These are phyloP conservation scores for Atlantisia rogersi DNA, from an alignment of 2,113 vertebrate species.

Conservation along the genomic window DNA sequence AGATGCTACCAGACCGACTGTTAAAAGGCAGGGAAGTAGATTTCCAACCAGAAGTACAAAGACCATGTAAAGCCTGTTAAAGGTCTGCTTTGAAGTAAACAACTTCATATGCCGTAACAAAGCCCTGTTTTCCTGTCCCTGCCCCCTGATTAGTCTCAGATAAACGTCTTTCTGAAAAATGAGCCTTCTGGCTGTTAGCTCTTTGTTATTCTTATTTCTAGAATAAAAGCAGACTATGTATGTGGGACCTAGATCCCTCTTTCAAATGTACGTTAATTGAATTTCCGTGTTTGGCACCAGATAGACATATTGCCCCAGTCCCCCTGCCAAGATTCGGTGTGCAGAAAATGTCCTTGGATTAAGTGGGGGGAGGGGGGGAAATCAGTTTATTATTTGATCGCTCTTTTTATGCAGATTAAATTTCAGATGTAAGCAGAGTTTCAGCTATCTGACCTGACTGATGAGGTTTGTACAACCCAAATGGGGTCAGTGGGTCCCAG, in stretches of 20 bases:
- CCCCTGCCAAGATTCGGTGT: background rate
- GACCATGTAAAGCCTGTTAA: slow-evolving; percentile 13
- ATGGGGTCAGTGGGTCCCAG: background rate
- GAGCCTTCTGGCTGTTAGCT: background rate
- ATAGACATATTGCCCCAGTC: background rate
- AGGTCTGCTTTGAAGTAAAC: slow-evolving; percentile 29
- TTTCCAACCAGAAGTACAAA: background rate
- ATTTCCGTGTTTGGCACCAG: slow-evolving; percentile 45
- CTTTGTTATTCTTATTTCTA: slow-evolving; percentile 29
- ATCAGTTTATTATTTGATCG: background rate
- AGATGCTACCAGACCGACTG: background rate
- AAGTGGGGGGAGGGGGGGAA: background rate
- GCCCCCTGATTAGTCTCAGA: background rate
- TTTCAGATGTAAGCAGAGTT: slow-evolving; percentile 4
- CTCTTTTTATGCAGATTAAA: background rate
- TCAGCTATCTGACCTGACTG: slow-evolving; percentile 38
- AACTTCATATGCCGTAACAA: background rate
- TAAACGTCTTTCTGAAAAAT: background rate
- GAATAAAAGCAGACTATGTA: background rate
- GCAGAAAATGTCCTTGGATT: background rate
- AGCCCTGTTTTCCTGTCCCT: background rate
- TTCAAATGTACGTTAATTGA: slow-evolving; percentile 14
- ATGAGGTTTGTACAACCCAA: slow-evolving; percentile 21
- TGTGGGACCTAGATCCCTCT: slow-evolving; percentile 24
- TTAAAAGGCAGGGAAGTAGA: background rate